Percentiles rank a stretch among this genome's conserved stretches.
Evolutionary conservation across 2,113 vertebrate species (phyloP).

Genomic region (Pardalotus punctatus): DNA sequence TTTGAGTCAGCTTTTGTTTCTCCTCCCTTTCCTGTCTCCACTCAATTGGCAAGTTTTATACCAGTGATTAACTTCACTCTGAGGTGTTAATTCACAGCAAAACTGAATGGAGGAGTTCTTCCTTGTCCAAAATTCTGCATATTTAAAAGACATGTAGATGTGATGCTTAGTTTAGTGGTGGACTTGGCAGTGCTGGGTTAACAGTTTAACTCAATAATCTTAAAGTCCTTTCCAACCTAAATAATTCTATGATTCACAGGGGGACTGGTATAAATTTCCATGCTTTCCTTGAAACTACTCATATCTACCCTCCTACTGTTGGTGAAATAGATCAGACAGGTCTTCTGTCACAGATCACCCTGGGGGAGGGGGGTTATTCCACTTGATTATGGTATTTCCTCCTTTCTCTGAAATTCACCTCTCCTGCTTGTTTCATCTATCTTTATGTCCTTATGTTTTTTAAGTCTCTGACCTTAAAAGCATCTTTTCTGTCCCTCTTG

Average conservation of each 20-base stretch:
- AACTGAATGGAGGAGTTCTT: background rate
- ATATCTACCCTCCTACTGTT: background rate
- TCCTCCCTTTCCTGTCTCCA: background rate
- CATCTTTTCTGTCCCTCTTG: background rate
- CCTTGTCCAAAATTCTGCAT: background rate
- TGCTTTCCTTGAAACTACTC: background rate
- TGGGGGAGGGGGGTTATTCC: background rate
- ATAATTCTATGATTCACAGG: background rate
- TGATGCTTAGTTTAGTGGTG: background rate
- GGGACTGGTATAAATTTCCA: background rate
- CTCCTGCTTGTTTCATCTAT: background rate
- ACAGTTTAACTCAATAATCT: background rate
- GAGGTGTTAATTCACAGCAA: background rate
- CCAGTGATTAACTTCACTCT: background rate
- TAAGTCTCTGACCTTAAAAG: background rate
- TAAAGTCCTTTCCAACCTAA: background rate
- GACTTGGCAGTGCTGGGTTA: background rate
- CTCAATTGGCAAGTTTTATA: background rate
- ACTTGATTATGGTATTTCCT: background rate
- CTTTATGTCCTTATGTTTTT: too few relatives aligned
- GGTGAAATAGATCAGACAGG: background rate
- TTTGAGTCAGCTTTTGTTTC: background rate
- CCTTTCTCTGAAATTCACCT: background rate
- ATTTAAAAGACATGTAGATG: background rate
- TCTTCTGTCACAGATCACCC: background rate